These are phyloP conservation scores for Muscina levida DNA, from an alignment of 2,888 invertebrate genomes.

Conservation along the genomic window DNA sequence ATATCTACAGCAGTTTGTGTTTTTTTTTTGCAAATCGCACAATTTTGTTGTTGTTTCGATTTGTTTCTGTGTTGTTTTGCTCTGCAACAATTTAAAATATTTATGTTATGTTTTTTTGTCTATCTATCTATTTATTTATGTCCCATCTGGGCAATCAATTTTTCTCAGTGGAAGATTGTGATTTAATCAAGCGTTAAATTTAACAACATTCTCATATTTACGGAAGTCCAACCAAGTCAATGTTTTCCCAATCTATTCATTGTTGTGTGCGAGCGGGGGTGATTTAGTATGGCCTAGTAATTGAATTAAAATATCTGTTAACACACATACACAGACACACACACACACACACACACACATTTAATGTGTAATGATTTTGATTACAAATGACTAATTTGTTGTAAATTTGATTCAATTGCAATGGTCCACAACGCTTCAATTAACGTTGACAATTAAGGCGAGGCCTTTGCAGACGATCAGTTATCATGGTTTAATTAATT, in stretches of 20 bases:
- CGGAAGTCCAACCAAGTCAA: conserved; percentile 54
- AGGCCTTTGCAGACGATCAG: no score
- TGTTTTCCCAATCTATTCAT: not conserved
- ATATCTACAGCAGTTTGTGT: not conserved
- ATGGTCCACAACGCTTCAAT: not conserved
- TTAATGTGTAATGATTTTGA: conserved; percentile 1
- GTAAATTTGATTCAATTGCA: conserved; percentile 7
- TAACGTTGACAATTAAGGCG: no score
- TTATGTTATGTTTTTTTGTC: conserved; percentile 14
- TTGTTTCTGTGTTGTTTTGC: not conserved
- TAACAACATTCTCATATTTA: conserved; percentile 63
- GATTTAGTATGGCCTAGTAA: not conserved
- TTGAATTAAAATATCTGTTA: conserved; percentile 31
- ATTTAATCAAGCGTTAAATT: conserved; percentile 65
- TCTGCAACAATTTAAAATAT: conserved; percentile 20
- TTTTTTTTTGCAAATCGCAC: conserved; percentile 19
- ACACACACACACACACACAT: conserved; percentile 28
- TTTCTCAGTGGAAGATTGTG: no score
- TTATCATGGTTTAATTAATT: no score
- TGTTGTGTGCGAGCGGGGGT: not conserved
- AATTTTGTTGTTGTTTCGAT: conserved; percentile 34
- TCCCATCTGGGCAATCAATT: conserved; percentile 28
- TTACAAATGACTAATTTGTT: conserved; percentile 1
- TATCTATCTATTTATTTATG: conserved; percentile 15
- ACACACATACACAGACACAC: conserved; percentile 28